Percentiles rank a stretch among this genome's conserved stretches.
These are phyloP conservation scores for Agrotis exclamationis DNA, from an alignment of 2,888 invertebrate genomes.

Conservation along the genomic window DNA sequence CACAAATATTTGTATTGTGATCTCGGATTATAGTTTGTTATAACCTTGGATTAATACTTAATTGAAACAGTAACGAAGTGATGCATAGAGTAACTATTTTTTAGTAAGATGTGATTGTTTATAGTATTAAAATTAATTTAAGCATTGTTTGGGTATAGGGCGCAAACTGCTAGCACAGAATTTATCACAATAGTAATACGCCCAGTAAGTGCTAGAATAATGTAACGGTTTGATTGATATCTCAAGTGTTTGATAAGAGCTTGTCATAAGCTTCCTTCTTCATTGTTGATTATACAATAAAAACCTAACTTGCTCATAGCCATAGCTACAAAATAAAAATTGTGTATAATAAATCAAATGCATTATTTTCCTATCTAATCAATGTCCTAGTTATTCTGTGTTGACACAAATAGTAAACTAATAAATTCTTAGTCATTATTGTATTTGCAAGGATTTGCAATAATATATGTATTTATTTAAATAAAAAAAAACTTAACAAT, in stretches of 20 bases:
- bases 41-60: slow-evolving; percentile 39
- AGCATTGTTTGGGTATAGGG: slow-evolving; percentile 15
- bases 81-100: slow-evolving; percentile 37
- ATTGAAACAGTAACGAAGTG: slow-evolving; percentile 35
- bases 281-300: neutral
- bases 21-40: slow-evolving; percentile 45
- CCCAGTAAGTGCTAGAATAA: slow-evolving; percentile 7
- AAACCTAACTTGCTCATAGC: slow-evolving; percentile 22
- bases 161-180: slow-evolving; percentile 7
- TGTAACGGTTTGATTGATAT: slow-evolving; percentile 38
- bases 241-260: slow-evolving; percentile 42
- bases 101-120: slow-evolving; percentile 51
- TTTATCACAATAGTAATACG: slow-evolving; percentile 34
- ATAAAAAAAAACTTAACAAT: slow-evolving; percentile 51
- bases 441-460: slow-evolving; percentile 54
- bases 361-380: slow-evolving; percentile 42
- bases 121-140: slow-evolving; percentile 54
- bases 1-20: slow-evolving; percentile 49
- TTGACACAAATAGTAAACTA: slow-evolving; percentile 35
- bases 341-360: slow-evolving; percentile 16
- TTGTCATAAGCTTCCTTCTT: slow-evolving; percentile 32
- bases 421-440: slow-evolving; percentile 57
- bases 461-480: slow-evolving; percentile 60
- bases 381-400: slow-evolving; percentile 34
- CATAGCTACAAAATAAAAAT: slow-evolving; percentile 20